phyloP scores from a whole-genome alignment of 1,140 invertebrate genomes.

The Sminthurides bifidus region DNA sequence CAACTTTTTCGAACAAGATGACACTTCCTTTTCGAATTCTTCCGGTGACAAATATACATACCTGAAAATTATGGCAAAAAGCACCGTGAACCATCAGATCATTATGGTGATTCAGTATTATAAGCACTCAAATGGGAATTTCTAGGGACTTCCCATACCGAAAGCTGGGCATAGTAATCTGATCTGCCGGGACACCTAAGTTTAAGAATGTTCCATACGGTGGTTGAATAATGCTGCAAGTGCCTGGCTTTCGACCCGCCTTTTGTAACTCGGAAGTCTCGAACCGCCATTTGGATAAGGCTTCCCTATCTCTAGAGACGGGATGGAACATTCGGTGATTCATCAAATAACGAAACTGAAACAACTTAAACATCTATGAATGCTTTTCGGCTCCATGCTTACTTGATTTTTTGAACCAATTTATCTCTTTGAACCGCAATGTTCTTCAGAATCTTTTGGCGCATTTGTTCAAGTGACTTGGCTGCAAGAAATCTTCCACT shows the following conservation, averaged over 20 bases:
- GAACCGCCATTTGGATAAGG: slow-evolving; percentile 3
- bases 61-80: not conserved
- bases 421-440: slow-evolving; percentile 3
- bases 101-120: not conserved
- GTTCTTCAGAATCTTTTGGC: not conserved
- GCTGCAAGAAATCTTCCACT: too few relatives aligned
- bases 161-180: not conserved
- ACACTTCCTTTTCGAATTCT: not conserved
- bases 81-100: not conserved
- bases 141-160: too few relatives aligned
- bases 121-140: too few relatives aligned
- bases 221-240: not conserved
- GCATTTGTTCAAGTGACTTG: slow-evolving; percentile 2
- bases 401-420: slow-evolving; percentile 1
- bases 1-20: not conserved
- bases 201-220: not conserved
- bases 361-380: not conserved
- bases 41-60: not conserved
- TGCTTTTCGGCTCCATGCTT: not conserved
- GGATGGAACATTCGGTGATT: not conserved
- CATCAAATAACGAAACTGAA: not conserved
- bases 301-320: slow-evolving; percentile 5
- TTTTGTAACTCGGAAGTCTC: not conserved
- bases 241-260: not conserved
- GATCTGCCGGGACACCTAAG: slow-evolving; percentile 1